These are phyloP conservation scores for Augochlora pura DNA, from an alignment of 1,140 invertebrate genomes.

Conservation along the genomic window DNA sequence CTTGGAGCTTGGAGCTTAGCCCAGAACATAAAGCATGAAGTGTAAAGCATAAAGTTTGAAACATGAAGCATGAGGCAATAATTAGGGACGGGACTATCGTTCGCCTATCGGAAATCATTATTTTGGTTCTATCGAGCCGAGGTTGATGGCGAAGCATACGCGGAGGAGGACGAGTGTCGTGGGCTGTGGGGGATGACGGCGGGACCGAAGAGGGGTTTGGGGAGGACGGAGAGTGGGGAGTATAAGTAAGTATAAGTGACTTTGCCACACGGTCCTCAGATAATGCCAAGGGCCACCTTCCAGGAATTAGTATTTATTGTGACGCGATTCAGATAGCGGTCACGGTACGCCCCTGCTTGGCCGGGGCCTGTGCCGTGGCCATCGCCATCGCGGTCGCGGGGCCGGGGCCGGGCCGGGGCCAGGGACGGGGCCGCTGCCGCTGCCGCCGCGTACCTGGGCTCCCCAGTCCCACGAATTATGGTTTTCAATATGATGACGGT, in stretches of 20 bases:
- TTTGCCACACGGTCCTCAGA: conserved; percentile 70
- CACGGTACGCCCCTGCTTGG: conserved; percentile 68
- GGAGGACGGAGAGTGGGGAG: conserved; percentile 40
- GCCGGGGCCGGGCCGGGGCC: too few relatives aligned
- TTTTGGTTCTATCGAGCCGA: conserved; percentile 71
- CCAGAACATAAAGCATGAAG: too few relatives aligned
- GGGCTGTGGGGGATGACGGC: background rate
- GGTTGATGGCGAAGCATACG: conserved; percentile 15
- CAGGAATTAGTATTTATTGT: conserved; percentile 81
- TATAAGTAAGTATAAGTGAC: conserved; percentile 77
- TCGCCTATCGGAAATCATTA: conserved; percentile 77
- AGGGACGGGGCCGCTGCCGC: too few relatives aligned
- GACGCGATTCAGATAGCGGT: conserved; percentile 78
- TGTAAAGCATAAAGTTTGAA: too few relatives aligned
- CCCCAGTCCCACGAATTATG: conserved; percentile 77
- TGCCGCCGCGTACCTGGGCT: conserved; percentile 34
- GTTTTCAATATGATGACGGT: conserved; percentile 79
- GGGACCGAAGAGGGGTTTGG: conserved; percentile 4
- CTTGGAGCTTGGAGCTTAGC: too few relatives aligned
- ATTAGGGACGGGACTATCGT: conserved; percentile 49
- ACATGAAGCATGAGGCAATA: conserved; percentile 61
- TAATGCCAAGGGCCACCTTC: conserved; percentile 74
- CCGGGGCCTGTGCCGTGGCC: too few relatives aligned
- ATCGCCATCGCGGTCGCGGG: too few relatives aligned
- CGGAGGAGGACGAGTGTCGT: conserved; percentile 8